Percentiles rank a stretch among this genome's conserved stretches.
phyloP scores from a whole-genome alignment of 2,797 vertebrate genomes.

The Denticeps clupeoides region DNA sequence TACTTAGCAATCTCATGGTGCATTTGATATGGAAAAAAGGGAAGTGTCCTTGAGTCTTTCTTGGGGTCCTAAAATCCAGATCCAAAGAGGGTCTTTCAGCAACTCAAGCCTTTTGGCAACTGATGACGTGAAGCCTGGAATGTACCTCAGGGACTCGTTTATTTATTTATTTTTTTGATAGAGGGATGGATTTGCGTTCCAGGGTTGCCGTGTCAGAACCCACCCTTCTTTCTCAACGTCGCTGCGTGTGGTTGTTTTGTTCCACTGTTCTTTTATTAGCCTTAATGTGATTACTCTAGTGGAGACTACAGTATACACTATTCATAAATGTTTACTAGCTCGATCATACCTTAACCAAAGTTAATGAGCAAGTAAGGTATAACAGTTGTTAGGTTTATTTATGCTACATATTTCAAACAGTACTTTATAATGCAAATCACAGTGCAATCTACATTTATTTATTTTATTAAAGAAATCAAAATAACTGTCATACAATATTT shows the following conservation, averaged over 20 bases:
- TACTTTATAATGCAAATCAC: slow-evolving; percentile 99
- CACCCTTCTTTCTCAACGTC: slow-evolving; percentile 51
- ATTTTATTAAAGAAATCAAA: slow-evolving; percentile 87
- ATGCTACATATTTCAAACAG: slow-evolving; percentile 99
- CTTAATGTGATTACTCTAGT: slow-evolving; percentile 44
- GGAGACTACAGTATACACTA: slow-evolving; percentile 16
- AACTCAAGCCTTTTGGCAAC: slow-evolving; percentile 6
- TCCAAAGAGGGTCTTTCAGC: slow-evolving; percentile 24
- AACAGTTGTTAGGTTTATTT: slow-evolving; percentile 97
- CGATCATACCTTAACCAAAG: slow-evolving; percentile 93
- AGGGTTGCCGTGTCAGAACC: not conserved
- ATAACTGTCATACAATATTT: slow-evolving; percentile 75
- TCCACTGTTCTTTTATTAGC: slow-evolving; percentile 7
- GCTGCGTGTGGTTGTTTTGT: slow-evolving; percentile 19
- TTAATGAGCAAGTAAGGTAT: slow-evolving; percentile 83
- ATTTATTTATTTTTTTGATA: too few species aligned
- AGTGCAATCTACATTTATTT: slow-evolving; percentile 99
- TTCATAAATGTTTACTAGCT: slow-evolving; percentile 75
- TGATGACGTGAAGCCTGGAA: slow-evolving; percentile 47
- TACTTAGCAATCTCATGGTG: not conserved
- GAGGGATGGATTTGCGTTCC: slow-evolving; percentile 60
- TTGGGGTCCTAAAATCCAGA: not conserved
- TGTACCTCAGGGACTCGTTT: slow-evolving; percentile 90
- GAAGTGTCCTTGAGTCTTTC: slow-evolving; percentile 6
- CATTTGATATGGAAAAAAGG: slow-evolving; percentile 1